Evolutionary conservation across 2,797 vertebrate genomes (phyloP), one percentile per base, ranked within the genome.

Genomic region (Chelmon rostratus): DNA sequence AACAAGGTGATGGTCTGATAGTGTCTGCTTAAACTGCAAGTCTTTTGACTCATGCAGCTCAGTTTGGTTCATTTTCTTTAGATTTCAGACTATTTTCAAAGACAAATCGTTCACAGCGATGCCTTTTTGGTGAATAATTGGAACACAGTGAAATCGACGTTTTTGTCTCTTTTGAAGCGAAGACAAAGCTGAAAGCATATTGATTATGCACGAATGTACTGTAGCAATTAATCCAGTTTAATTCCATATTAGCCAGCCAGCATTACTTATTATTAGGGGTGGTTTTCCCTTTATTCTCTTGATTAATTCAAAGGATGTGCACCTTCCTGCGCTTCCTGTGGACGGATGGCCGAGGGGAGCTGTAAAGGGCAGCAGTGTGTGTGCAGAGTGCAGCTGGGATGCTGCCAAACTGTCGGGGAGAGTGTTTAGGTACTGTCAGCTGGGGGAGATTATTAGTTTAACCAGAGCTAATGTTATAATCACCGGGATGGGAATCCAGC

Each of bases 401-500:
- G 69, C 79, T 83, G 85, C 85, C 89, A 86, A 80, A 70, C 85
- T 84, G 80, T 85, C 85, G 76, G 63, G 76, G 63, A 21, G 40
- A 53, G 64, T 66, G 76, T 86, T 89, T 83, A 74, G 78, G 71
- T 84, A 33, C 57, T 38, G 58, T 91, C 88, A 85, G 69, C 73
- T 31, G 68, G 61, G 69, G 75, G 61, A 61, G 61, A 79, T 78
- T 73, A 80, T 83, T 85, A 85, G 73, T 85, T 81, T 80, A 90
- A 88, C 83, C 69, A 65, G 73, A 79, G 76, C 78, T 85, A 77
- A 91, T 82, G 72, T 66, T 74, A 6, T 76, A 78, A 87, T 89
- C 68, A 78, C 19, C 49, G 64, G 6, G 23, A 75, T 61, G 68
- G 57, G 54, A 62, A 66, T 76, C 59, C 76, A 71, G 49, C 82